Conservation (phyloP, 2,113 vertebrate species). For the Lutjanus erythropterus region DNA sequence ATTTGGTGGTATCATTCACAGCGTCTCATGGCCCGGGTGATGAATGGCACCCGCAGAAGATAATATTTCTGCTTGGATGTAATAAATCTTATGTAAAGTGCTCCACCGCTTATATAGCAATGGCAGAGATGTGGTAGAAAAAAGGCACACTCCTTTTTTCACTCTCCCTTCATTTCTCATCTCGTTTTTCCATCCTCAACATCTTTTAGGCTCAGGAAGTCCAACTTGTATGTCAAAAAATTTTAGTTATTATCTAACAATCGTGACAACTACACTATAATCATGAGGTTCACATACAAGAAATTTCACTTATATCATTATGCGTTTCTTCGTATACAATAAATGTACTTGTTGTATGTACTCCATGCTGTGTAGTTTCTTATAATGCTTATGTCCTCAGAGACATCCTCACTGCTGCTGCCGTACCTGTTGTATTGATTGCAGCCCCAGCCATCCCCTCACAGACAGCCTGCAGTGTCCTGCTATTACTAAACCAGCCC, state of each 20-base stretch:
- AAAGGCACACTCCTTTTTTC: conserved; percentile 37
- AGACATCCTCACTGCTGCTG: conserved; percentile 45
- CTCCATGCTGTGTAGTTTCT: conserved; percentile 33
- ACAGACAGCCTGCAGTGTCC: conserved; percentile 71
- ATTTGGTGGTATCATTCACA: conserved; percentile 95
- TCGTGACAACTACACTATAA: conserved; percentile 6
- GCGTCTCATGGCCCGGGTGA: conserved; percentile 92
- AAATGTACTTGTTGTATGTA: background rate
- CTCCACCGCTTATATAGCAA: conserved; percentile 81
- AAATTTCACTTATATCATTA: conserved; percentile 15
- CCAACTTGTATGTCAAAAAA: background rate
- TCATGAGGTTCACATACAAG: background rate
- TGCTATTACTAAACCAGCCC: conserved; percentile 72
- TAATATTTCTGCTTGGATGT: conserved; percentile 97
- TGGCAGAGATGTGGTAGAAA: conserved; percentile 58
- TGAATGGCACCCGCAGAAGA: conserved; percentile 94
- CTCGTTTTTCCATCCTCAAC: conserved; percentile 2
- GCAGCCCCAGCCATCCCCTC: conserved; percentile 42
- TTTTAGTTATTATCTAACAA: background rate
- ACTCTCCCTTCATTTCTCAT: conserved; percentile 40
- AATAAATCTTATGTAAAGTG: conserved; percentile 94
- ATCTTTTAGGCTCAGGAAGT: background rate
- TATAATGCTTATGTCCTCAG: conserved; percentile 42
- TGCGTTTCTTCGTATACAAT: conserved; percentile 23
- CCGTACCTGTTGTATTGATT: conserved; percentile 76